phyloP scores from a whole-genome alignment of 2,113 vertebrate species.

The Corythornis vintsioides region DNA sequence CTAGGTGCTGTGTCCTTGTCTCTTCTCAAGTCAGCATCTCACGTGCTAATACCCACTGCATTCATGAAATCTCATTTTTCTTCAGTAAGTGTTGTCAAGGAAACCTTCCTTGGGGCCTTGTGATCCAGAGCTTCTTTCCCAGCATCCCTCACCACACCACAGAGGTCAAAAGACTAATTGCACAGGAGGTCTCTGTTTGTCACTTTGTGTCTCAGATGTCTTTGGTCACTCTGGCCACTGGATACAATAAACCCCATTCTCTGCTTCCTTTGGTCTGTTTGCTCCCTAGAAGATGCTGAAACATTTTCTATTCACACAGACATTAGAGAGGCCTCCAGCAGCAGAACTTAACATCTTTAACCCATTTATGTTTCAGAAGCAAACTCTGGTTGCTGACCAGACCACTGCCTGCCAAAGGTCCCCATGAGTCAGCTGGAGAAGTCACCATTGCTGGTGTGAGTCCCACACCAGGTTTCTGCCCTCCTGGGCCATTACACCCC shows the following conservation, averaged over 20 bases:
- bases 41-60: not conserved
- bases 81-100: slow-evolving; percentile 66
- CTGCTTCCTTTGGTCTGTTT: not conserved
- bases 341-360: not conserved
- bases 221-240: slow-evolving; percentile 32
- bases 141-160: not conserved
- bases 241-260: slow-evolving; percentile 16
- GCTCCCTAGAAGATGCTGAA: not conserved
- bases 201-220: not conserved
- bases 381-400: not conserved
- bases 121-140: slow-evolving; percentile 32
- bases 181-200: slow-evolving; percentile 28
- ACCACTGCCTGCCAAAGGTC: not conserved
- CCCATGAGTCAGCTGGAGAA: not conserved
- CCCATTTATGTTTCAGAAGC: not conserved
- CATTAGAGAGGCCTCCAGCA: not conserved
- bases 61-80: slow-evolving; percentile 54
- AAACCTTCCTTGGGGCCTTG: slow-evolving; percentile 59
- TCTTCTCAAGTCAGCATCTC: not conserved
- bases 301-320: not conserved
- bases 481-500: not conserved
- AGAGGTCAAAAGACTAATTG: slow-evolving; percentile 69
- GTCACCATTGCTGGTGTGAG: fast-evolving
- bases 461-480: not conserved
- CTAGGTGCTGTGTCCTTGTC: not conserved